Evolutionary conservation across 1,140 invertebrate species (phyloP).

Genomic region (Thalassaphorura encarpata): DNA sequence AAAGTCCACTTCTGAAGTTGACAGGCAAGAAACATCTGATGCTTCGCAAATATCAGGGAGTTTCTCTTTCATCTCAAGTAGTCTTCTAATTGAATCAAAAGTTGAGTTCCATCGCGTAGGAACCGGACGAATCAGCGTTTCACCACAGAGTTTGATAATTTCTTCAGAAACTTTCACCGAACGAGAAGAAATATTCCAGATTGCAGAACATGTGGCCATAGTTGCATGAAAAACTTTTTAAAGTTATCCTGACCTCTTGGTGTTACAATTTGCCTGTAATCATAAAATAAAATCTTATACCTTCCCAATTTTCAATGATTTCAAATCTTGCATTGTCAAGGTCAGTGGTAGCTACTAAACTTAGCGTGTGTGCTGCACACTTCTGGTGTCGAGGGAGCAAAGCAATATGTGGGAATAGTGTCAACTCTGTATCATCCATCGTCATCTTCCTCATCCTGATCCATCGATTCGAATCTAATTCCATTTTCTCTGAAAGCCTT

Average conservation of each 20-base stretch:
- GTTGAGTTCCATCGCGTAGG: slow-evolving; percentile 9
- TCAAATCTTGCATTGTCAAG: not conserved
- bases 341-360: slow-evolving; percentile 10
- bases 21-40: not conserved
- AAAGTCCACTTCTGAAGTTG: not conserved
- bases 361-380: slow-evolving; percentile 12
- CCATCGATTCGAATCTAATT: no score
- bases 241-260: not conserved
- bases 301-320: not conserved
- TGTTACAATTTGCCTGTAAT: not conserved
- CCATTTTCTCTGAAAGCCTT: no score
- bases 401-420: no score
- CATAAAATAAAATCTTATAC: not conserved
- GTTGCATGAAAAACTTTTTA: not conserved
- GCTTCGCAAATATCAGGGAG: not conserved
- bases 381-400: not conserved
- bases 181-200: slow-evolving; percentile 3
- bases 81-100: not conserved
- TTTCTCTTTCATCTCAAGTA: not conserved
- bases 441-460: no score
- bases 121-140: not conserved
- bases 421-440: no score
- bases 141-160: not conserved
- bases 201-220: slow-evolving; percentile 1
- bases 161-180: not conserved